Base-by-base conservation (phyloP, 2,113 vertebrate species). In the Eleginops maclovinus region DNA sequence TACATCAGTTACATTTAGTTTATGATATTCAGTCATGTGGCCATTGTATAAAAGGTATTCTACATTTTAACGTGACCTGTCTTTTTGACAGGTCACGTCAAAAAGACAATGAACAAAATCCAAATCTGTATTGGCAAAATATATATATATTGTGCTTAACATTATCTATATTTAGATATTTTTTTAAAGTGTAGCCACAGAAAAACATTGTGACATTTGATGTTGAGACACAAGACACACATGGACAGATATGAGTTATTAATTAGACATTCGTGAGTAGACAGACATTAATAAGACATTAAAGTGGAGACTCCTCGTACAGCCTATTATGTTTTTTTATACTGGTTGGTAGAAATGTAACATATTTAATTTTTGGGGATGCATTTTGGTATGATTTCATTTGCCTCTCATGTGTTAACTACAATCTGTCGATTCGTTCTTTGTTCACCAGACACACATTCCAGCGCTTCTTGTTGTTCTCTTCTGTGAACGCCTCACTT, bases 261-360 rank as follows among this genome's bases (percentile, higher is more conserved):
- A 86, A 90, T 84, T 60, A 66, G 82, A 86, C 83, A 83, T 87
- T 91, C 91, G 87, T 65, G 77, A 77, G 72, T 53, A 81, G 89
- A 83, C 81, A 84, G 85, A 85, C 89, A 88, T 89, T 90, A 91
- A 91, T 92, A 89, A 89, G 83, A 55, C 67, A 89, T 89, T 86
- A 87, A 89, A 74, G 87, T 61, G 83, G 85, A 76, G 65, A 81
- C 91, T 84, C 81, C 68, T 83, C 79, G 8, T 36, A 36, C 31
- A 36, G 31, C 8, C 8, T 36, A 36, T 36, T 36, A 36, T 36
- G 5, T 36, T 36, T 36, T 7, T 8, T 36, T 36, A n/a, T n/a
- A 36, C 31, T 36, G 31, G 47, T 16, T 19, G 60, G 47, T 71
- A 55, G 53, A 77, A 43, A 58, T 0, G 1, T 43, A 36, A 31